Evolutionary conservation across 2,797 vertebrate species (phyloP).

Genomic region (Lithobates pipiens): DNA sequence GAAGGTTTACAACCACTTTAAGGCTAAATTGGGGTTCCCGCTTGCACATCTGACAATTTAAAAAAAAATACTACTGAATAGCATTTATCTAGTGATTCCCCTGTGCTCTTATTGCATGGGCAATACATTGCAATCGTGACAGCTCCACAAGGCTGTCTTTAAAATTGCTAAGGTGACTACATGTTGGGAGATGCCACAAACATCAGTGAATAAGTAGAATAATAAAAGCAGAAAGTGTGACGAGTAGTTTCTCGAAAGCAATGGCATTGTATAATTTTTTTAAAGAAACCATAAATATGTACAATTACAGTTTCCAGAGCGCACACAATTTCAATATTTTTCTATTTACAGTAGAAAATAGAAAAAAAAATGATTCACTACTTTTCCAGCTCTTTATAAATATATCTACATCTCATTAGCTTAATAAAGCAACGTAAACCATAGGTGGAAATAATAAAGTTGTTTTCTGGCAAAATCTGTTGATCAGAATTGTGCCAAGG

Average conservation of each 20-base stretch:
- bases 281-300: constrained; percentile 4
- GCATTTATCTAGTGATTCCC: no score
- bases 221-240: no score
- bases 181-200: background rate
- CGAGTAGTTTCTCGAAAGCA: background rate
- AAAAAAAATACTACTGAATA: no score
- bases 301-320: background rate
- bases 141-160: background rate
- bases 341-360: constrained; percentile 26
- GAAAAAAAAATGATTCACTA: constrained; percentile 19
- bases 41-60: background rate
- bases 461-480: background rate
- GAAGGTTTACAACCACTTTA: no score
- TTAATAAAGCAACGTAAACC: constrained; percentile 32
- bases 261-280: background rate
- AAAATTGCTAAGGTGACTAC: background rate
- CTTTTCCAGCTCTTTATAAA: background rate
- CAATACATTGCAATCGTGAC: no score
- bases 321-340: background rate
- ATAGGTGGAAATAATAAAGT: constrained; percentile 1
- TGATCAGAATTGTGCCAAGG: background rate
- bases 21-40: no score
- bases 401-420: background rate
- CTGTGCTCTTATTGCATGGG: no score
- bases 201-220: background rate